Evolutionary conservation across 2,888 invertebrate species (phyloP).

Genomic region (Parasteatoda lunata): DNA sequence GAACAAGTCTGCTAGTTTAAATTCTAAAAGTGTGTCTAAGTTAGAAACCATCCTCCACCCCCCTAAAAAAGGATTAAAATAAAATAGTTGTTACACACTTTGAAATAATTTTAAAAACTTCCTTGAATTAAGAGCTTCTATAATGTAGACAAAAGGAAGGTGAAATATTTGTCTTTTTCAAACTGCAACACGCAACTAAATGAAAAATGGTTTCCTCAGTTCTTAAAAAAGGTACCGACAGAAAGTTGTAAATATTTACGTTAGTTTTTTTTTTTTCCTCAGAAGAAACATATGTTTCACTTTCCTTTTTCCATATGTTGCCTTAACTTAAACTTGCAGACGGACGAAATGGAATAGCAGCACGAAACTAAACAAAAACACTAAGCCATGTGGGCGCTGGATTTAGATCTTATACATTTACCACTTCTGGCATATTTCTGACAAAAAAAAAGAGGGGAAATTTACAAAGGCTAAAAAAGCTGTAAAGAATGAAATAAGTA

Average conservation of each 20-base stretch:
- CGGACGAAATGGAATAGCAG: not conserved
- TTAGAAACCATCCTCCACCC: no score
- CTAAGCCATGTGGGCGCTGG: conserved; percentile 45
- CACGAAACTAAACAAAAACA: conserved; percentile 35
- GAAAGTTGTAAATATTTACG: conserved; percentile 57
- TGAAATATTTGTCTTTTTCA: no score
- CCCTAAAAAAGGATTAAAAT: no score
- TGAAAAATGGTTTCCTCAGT: not conserved
- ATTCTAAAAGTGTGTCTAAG: no score
- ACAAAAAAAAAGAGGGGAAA: not conserved
- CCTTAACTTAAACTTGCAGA: conserved; percentile 9
- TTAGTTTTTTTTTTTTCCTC: conserved; percentile 1
- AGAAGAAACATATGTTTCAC: conserved; percentile 19
- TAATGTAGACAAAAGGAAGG: no score
- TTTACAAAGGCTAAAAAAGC: not conserved
- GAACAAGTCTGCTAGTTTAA: no score
- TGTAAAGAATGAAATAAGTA: not conserved
- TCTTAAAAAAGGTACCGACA: conserved; percentile 10
- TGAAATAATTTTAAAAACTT: no score
- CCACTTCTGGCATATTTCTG: conserved; percentile 30
- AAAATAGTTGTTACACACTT: no score
- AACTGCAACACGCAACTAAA: no score
- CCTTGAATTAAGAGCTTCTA: no score
- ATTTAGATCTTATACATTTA: conserved; percentile 45
- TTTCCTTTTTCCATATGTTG: not conserved